These are phyloP conservation scores for Morphnarchus princeps DNA, from an alignment of 2,113 vertebrate species.

Conservation along the genomic window DNA sequence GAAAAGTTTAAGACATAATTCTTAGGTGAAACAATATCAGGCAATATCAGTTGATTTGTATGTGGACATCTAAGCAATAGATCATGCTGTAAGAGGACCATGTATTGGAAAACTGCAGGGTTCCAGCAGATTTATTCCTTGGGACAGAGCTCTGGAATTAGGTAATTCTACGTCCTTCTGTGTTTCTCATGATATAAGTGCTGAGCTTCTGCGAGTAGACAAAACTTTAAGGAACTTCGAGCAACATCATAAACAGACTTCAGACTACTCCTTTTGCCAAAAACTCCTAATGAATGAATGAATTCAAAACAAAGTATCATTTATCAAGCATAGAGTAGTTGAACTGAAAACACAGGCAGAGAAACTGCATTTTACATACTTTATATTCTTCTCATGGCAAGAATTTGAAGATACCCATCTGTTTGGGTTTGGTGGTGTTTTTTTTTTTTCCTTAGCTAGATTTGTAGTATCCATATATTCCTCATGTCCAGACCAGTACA, in stretches of 20 bases:
- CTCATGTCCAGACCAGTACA: neutral
- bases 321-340: neutral
- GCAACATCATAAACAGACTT: neutral
- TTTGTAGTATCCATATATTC: neutral
- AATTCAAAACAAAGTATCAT: neutral
- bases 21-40: neutral
- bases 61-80: neutral
- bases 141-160: neutral
- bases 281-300: neutral
- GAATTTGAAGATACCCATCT: neutral
- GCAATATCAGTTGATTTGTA: neutral
- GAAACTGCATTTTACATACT: neutral
- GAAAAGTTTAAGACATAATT: neutral
- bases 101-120: neutral
- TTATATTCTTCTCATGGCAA: neutral
- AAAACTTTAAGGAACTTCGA: neutral
- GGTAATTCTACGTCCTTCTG: neutral
- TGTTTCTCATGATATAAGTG: neutral
- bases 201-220: neutral
- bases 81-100: neutral
- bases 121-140: slow-evolving; percentile 20
- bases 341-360: neutral
- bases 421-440: neutral
- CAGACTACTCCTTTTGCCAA: neutral
- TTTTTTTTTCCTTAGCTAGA: neutral